phyloP scores from a whole-genome alignment of 2,797 vertebrate species.

The Acridotheres tristis region DNA sequence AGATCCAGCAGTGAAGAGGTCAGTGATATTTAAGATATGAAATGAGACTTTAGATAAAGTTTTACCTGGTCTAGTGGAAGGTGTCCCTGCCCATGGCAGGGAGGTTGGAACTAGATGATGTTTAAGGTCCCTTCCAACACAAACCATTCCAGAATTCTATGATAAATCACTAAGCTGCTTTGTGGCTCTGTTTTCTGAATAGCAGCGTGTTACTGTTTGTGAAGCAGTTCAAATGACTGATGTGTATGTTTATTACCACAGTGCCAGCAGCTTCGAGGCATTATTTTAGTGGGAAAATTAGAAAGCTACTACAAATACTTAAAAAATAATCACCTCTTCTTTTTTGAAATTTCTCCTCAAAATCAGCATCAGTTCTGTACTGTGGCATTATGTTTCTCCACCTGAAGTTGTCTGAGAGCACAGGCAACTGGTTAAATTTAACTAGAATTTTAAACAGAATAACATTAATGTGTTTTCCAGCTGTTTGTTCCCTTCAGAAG shows the following conservation, averaged over 20 bases:
- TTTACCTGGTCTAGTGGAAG: background rate
- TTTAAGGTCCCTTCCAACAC: background rate
- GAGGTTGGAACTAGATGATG: background rate
- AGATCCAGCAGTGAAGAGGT: background rate
- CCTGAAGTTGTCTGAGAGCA: background rate
- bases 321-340: background rate
- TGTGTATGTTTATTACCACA: background rate
- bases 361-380: background rate
- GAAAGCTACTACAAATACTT: background rate
- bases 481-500: slow-evolving; percentile 27
- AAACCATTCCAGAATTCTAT: background rate
- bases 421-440: slow-evolving; percentile 23
- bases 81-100: background rate
- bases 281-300: background rate
- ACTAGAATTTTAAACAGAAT: slow-evolving; percentile 7
- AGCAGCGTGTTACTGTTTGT: background rate
- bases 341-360: background rate
- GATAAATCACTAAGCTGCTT: background rate
- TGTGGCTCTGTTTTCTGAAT: background rate
- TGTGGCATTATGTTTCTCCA: background rate
- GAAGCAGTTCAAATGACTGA: background rate
- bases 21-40: background rate
- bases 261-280: background rate
- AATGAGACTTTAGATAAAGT: background rate
- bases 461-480: slow-evolving; percentile 12